Percentiles rank a stretch among this genome's conserved stretches.
These are phyloP conservation scores for Dinoponera quadriceps DNA, from an alignment of 1,140 invertebrate genomes.

Conservation along the genomic window DNA sequence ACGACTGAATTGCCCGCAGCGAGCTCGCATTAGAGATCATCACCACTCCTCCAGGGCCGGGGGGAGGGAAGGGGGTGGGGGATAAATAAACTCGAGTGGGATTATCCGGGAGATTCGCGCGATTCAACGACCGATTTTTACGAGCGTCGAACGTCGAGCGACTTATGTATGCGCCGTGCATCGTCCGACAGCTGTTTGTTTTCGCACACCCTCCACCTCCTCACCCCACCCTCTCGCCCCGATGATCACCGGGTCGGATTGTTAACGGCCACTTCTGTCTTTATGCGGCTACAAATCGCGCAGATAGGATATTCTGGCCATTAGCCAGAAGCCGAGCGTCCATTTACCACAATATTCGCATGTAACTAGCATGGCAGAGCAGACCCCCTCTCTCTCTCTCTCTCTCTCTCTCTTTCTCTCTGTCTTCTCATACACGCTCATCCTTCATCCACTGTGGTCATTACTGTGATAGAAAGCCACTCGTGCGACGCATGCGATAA, in stretches of 20 bases:
- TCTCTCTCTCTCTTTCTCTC: too few species aligned
- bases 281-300: constrained; percentile 11
- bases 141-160: background rate
- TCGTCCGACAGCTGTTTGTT: background rate
- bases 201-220: too few species aligned
- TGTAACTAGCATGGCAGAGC: background rate
- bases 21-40: background rate
- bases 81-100: background rate
- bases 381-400: background rate
- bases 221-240: too few species aligned
- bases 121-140: constrained; percentile 3
- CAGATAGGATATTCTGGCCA: constrained; percentile 23
- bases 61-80: too few species aligned
- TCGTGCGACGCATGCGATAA: too few species aligned
- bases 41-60: too few species aligned
- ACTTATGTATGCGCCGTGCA: background rate
- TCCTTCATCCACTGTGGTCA: too few species aligned
- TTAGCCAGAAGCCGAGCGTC: constrained; percentile 15
- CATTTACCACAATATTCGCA: constrained; percentile 15
- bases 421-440: too few species aligned
- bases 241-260: background rate
- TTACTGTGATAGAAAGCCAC: too few species aligned
- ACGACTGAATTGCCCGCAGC: background rate
- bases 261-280: constrained; percentile 26
- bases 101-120: background rate